A percentile compares a stretch with the other conserved stretches of the same genome.
These are phyloP conservation scores for Cynopterus sphinx DNA, from an alignment of 2,797 vertebrate genomes.

Conservation along the genomic window DNA sequence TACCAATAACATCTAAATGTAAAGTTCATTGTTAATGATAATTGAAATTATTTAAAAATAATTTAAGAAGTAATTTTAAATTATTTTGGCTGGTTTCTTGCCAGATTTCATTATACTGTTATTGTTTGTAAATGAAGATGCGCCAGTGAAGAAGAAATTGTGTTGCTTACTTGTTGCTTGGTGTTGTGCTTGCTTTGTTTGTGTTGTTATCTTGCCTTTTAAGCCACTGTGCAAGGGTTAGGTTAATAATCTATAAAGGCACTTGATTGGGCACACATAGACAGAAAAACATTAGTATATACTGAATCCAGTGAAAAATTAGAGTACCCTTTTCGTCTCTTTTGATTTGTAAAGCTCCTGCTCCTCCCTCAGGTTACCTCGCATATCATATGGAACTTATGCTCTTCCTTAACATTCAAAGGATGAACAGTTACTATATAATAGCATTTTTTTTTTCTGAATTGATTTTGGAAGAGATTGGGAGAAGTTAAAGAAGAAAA, in stretches of 20 bases:
- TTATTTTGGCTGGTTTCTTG: slow-evolving; percentile 11
- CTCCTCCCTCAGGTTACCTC: not conserved
- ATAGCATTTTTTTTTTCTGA: slow-evolving; percentile 5
- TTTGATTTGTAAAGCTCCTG: not conserved
- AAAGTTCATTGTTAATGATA: not conserved
- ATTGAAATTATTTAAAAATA: slow-evolving; percentile 17
- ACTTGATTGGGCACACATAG: not conserved
- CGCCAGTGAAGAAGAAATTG: not conserved
- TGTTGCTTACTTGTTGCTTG: not conserved
- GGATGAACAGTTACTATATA: not conserved
- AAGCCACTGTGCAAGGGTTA: not conserved
- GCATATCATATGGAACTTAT: not conserved
- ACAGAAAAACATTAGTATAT: not conserved
- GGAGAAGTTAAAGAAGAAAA: not conserved
- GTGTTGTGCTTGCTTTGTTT: not conserved
- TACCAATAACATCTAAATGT: not conserved
- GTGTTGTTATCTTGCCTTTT: slow-evolving; percentile 4
- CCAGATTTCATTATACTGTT: not conserved
- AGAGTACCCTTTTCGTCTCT: not conserved
- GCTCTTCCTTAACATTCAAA: not conserved
- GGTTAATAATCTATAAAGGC: not conserved
- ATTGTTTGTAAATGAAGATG: slow-evolving; percentile 26
- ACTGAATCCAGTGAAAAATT: not conserved
- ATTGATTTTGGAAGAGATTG: not conserved
- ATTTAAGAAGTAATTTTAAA: slow-evolving; percentile 38